Base-by-base conservation (phyloP, 2,113 vertebrate species). In the Syngnathus typhle region DNA sequence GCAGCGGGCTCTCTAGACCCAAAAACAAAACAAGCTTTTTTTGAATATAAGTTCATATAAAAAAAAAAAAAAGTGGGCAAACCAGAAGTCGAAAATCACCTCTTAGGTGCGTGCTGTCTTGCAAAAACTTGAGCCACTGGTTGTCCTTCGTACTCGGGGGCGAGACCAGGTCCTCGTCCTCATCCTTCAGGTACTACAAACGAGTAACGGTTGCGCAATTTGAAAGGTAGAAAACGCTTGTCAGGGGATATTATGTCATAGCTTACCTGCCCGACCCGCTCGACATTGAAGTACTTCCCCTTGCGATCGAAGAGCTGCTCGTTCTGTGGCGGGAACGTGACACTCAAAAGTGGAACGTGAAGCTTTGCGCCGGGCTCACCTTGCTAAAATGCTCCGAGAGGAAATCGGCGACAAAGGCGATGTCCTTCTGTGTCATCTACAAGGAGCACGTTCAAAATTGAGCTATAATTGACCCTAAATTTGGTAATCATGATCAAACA, bases 351-450 rank as follows among this genome's bases (percentile, higher is more conserved):
- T 69, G 1, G 23, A 74, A 41, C 8, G 7, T 39, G 21, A 7
- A 62, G 7, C 2, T 43, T 47, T 23, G 4, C 23, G 13, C 38
- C 38, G 36, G 63, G 27, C 27, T 32, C 78, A 99, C 97, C 92
- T 98, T 94, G 85, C 95, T 98, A 77, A 99, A 99, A 82, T 99
- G 95, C 71, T 99, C 97, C n/a, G 95, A 95, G 68, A 99, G 92
- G 88, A 99, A 99, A 85, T 98, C 96, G 0, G 96, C 96, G 76
- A 99, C 97, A 88, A 99, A 98, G 0, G 96, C 93, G 51, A 98
- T 94, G 88, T 99, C 97, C 88, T 98, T 99, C 60, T 99, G 96
- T 65, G 96, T 99, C 95, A 99, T 98, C 97, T 99, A 70, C 64
- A 71, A 37, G 23, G 70, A 43, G 41, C 41, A 9, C 7, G 11